Conservation (phyloP, 2,888 invertebrate genomes). For the Aphidius colemani region DNA sequence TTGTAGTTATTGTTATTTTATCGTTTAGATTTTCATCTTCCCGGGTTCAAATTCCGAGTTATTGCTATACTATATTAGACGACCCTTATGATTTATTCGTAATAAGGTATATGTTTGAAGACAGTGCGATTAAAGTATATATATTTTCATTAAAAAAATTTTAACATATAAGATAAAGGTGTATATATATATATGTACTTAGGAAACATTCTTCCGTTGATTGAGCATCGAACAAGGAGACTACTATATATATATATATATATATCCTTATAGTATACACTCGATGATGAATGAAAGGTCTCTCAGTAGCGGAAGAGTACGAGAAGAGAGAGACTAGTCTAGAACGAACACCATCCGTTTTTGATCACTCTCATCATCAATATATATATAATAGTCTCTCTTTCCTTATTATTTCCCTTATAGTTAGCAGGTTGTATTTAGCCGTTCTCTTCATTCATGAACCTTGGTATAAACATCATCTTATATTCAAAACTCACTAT, state of each 20-base stretch:
- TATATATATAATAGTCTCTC: conserved; percentile 22
- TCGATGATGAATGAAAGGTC: conserved; percentile 10
- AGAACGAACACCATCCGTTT: not conserved
- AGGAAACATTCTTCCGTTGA: conserved; percentile 18
- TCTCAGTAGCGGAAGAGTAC: conserved; percentile 8
- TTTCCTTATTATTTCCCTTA: conserved; percentile 32
- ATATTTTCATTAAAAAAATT: too few relatives aligned
- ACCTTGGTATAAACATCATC: conserved; percentile 41
- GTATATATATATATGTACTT: not conserved
- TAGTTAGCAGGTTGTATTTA: conserved; percentile 54
- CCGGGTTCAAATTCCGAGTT: too few relatives aligned
- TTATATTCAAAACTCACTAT: conserved; percentile 6
- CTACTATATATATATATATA: conserved; percentile 1
- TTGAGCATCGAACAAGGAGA: conserved; percentile 6
- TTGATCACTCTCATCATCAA: too few relatives aligned
- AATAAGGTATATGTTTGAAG: too few relatives aligned
- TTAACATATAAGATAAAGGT: too few relatives aligned
- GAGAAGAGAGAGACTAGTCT: conserved; percentile 17
- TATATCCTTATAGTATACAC: not conserved
- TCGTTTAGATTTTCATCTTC: too few relatives aligned
- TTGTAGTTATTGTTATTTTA: too few relatives aligned
- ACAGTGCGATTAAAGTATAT: too few relatives aligned
- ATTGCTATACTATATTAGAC: too few relatives aligned
- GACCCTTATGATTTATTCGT: too few relatives aligned
- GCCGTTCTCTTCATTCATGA: conserved; percentile 51